Evolutionary conservation across 2,113 vertebrate species (phyloP).

Genomic region (Protobothrops flavoviridis): DNA sequence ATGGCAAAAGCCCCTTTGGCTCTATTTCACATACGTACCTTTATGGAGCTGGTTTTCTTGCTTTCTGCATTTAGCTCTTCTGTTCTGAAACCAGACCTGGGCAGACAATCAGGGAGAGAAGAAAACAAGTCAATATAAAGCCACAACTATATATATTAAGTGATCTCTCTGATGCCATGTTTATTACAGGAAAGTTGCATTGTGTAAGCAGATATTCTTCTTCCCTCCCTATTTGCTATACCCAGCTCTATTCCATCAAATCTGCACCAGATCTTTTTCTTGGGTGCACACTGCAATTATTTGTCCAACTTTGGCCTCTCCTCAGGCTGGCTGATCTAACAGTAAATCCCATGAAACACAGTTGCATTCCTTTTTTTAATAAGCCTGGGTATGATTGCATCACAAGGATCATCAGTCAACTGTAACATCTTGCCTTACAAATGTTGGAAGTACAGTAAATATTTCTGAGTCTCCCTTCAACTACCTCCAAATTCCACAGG

Average conservation of each 20-base stretch:
- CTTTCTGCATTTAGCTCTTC: slow-evolving; percentile 95
- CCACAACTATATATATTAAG: not conserved
- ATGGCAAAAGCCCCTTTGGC: not conserved
- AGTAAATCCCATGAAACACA: not conserved
- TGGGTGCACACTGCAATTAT: not conserved
- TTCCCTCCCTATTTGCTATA: not conserved
- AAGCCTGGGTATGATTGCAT: not conserved
- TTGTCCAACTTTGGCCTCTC: not conserved
- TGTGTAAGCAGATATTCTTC: not conserved
- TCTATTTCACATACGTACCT: slow-evolving; percentile 71
- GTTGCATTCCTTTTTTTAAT: not conserved
- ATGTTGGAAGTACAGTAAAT: not conserved
- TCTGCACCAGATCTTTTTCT: not conserved
- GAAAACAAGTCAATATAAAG: not conserved
- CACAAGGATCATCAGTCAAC: not conserved
- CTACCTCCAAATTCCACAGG: not conserved
- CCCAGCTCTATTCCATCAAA: not conserved
- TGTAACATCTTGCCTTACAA: not conserved
- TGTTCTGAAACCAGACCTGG: slow-evolving; percentile 98
- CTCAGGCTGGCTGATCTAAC: not conserved
- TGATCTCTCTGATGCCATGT: not conserved
- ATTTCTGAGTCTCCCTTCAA: not conserved
- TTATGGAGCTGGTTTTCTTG: slow-evolving; percentile 98
- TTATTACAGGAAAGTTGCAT: not conserved
- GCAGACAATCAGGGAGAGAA: slow-evolving; percentile 46